These are phyloP conservation scores for Cephus runcator DNA, from an alignment of 2,888 invertebrate genomes.

Conservation along the genomic window DNA sequence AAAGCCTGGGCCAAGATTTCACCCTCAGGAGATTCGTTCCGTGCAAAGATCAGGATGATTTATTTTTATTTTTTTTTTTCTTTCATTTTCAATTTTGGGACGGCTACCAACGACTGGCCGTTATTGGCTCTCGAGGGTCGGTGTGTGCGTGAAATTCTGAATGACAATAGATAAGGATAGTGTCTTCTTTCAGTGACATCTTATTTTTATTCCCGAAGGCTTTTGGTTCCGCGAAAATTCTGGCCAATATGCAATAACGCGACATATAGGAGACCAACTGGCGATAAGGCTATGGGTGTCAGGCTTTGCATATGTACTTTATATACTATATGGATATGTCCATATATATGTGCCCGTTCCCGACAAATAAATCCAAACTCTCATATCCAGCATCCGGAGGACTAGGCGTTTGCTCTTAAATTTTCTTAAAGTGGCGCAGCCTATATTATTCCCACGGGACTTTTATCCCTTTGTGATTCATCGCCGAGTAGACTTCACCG, in stretches of 20 bases:
- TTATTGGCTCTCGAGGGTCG: neutral
- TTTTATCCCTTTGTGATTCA: neutral
- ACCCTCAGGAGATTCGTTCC: neutral
- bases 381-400: slow-evolving; percentile 49
- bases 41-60: neutral
- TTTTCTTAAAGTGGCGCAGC: slow-evolving; percentile 53
- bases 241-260: neutral
- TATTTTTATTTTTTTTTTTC: neutral
- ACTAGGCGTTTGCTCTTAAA: slow-evolving; percentile 44
- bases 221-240: neutral
- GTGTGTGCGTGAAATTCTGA: neutral
- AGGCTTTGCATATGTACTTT: neutral
- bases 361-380: slow-evolving; percentile 50
- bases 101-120: neutral
- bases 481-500: neutral
- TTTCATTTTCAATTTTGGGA: neutral
- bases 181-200: neutral
- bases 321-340: neutral
- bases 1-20: neutral
- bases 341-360: neutral
- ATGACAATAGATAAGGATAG: neutral
- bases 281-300: neutral
- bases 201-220: neutral
- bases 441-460: slow-evolving; percentile 45
- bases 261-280: neutral